These are phyloP conservation scores for Ypsolopha scabrella DNA, from an alignment of 2,888 invertebrate species.

Conservation along the genomic window DNA sequence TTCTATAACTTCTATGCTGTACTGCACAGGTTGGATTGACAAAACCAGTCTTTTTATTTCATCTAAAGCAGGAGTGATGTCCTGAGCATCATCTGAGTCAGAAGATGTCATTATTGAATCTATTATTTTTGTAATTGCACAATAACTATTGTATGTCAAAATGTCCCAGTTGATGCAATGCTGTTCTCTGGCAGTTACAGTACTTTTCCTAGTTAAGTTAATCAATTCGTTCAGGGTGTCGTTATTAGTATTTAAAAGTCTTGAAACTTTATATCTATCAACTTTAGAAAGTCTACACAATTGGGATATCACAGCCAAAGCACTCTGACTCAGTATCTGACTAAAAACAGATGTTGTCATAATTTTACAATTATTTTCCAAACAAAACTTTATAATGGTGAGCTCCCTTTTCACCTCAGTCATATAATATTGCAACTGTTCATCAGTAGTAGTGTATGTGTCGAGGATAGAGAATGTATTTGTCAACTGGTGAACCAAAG, in stretches of 20 bases:
- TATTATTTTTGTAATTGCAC: slow-evolving; percentile 60
- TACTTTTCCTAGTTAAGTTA: slow-evolving; percentile 29
- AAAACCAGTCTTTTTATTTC: slow-evolving; percentile 58
- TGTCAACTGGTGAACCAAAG: slow-evolving; percentile 51
- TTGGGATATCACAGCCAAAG: slow-evolving; percentile 62
- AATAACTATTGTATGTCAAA: slow-evolving; percentile 61
- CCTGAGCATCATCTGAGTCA: slow-evolving; percentile 39
- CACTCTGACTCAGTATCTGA: slow-evolving; percentile 55
- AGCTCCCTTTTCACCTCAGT: slow-evolving; percentile 62
- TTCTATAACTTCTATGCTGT: slow-evolving; percentile 75
- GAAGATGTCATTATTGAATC: slow-evolving; percentile 54
- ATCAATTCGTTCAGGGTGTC: slow-evolving; percentile 49
- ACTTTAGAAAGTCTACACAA: slow-evolving; percentile 58
- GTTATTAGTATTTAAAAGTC: slow-evolving; percentile 53
- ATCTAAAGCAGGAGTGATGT: slow-evolving; percentile 49
- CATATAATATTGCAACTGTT: slow-evolving; percentile 56
- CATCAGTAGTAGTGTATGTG: slow-evolving; percentile 49
- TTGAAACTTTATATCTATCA: slow-evolving; percentile 62
- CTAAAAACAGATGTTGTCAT: slow-evolving; percentile 61
- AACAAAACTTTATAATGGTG: slow-evolving; percentile 59
- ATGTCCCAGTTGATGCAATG: slow-evolving; percentile 48
- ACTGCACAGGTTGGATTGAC: slow-evolving; percentile 51
- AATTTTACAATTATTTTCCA: slow-evolving; percentile 61
- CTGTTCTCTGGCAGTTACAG: slow-evolving; percentile 22
- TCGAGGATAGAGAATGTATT: slow-evolving; percentile 62